phyloP scores from a whole-genome alignment of 2,888 invertebrate species.

The Eudemis profundana region DNA sequence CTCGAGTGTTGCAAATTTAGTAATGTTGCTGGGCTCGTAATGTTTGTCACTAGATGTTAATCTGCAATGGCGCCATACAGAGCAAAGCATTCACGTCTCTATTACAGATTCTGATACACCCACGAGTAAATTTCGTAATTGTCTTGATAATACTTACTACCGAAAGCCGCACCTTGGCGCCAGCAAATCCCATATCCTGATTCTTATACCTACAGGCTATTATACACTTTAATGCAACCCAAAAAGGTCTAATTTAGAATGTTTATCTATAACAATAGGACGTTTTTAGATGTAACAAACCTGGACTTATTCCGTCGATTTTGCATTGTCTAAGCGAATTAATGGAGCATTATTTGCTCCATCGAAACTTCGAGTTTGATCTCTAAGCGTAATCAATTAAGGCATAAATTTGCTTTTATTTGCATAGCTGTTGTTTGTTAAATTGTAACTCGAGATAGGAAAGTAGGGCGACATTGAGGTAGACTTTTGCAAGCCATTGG shows the following conservation, averaged over 20 bases:
- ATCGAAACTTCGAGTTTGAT: conserved; percentile 35
- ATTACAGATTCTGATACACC: conserved; percentile 54
- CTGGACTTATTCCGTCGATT: conserved; percentile 62
- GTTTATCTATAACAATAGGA: background rate
- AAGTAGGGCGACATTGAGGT: conserved; percentile 83
- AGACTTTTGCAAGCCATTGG: conserved; percentile 79
- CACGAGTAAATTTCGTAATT: conserved; percentile 60
- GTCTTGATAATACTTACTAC: conserved; percentile 54
- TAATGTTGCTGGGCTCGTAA: conserved; percentile 2
- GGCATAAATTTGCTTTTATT: conserved; percentile 46
- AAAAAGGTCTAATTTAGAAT: background rate
- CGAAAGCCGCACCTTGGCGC: conserved; percentile 58
- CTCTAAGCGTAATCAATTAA: conserved; percentile 55
- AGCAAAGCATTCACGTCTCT: conserved; percentile 21
- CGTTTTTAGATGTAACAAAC: conserved; percentile 1
- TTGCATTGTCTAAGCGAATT: conserved; percentile 63
- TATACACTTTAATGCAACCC: conserved; percentile 49
- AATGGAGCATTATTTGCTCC: conserved; percentile 46
- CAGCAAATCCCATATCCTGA: conserved; percentile 60
- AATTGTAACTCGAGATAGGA: conserved; percentile 71
- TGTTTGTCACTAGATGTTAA: conserved; percentile 13
- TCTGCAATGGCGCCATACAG: conserved; percentile 25
- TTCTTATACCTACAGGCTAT: conserved; percentile 44
- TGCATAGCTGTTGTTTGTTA: conserved; percentile 61
- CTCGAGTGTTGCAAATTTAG: conserved; percentile 1